phyloP scores from a whole-genome alignment of 2,113 vertebrate genomes.

The Callochromis pleurospilus region DNA sequence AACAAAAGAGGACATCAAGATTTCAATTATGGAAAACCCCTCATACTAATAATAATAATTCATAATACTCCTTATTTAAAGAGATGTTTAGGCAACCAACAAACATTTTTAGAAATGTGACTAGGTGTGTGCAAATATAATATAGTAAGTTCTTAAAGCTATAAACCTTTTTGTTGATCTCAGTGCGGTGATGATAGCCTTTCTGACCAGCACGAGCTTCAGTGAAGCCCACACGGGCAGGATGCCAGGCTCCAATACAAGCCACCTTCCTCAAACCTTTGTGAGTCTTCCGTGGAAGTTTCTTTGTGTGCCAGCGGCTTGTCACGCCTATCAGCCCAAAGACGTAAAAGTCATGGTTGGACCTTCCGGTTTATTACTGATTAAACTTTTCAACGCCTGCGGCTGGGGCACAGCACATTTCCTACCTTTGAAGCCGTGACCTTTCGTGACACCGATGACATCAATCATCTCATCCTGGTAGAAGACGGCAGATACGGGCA shows the following conservation, averaged over 20 bases:
- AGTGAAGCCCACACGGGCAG: constrained; percentile 85
- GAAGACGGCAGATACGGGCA: constrained; percentile 82
- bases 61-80: neutral
- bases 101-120: neutral
- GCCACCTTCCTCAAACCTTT: constrained; percentile 93
- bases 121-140: neutral
- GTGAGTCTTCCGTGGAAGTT: constrained; percentile 95
- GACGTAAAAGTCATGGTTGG: neutral
- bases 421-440: constrained; percentile 92
- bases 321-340: constrained; percentile 79
- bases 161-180: constrained; percentile 93
- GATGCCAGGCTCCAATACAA: constrained; percentile 96
- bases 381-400: neutral
- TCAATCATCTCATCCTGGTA: constrained; percentile 94
- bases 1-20: neutral
- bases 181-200: constrained; percentile 93
- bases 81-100: neutral
- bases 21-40: neutral
- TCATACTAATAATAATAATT: neutral
- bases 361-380: neutral
- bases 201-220: constrained; percentile 94
- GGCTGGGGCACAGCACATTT: neutral
- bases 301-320: constrained; percentile 93
- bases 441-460: constrained; percentile 91
- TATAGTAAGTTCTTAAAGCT: neutral